Evolutionary conservation across 2,888 invertebrate species (phyloP), one percentile per base, ranked within the genome.

Genomic region (Stratiomys singularior): DNA sequence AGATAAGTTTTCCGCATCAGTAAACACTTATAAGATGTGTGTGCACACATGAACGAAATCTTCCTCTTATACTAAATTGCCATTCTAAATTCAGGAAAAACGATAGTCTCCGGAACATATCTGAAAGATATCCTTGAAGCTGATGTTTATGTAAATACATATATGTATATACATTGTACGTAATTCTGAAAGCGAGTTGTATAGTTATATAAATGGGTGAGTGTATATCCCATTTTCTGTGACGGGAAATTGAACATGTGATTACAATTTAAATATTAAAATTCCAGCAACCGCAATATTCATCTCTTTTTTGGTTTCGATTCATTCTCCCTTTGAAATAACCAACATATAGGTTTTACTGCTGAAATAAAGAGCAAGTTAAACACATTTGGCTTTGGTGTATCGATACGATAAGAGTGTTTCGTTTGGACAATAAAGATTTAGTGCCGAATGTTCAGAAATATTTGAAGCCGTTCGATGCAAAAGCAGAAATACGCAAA

Each of bases 261-360:
- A 80, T 80, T 80, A 80, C 80, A 78, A 80, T 80, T 80, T 80
- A 80, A 80, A 80, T 80, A 78, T 78, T 80, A 80, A 80, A 78
- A 80, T 74, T 78, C 78, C 23, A 71, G 47, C 78, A 78, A 78
- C 80, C 77, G 63, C 78, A 37, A 60, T 23, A 47, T 67, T 63
- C 76, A 64, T 46, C 56, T 72, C 27, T 72, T 72, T 74, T 72
- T 37, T 9, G 9, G 37, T 9, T 37, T 37, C 9, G 5, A 5
- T 37, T 37, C 37, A 3, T 37, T 37, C 37, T 37, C 3, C 37
- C 37, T 37, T 5, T 37, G 37, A 37, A 5, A 9, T 3, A 37
- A 9, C 37, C 37, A 9, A 9, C 9, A 9, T 37, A 37, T 37
- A 9, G 9, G 37, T 37, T 5, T 37, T 37, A 37, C 5, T 9